A percentile compares a stretch with the other conserved stretches of the same genome.
These are phyloP conservation scores for Tachysurus vachellii DNA, from an alignment of 2,113 vertebrate species.

Conservation along the genomic window DNA sequence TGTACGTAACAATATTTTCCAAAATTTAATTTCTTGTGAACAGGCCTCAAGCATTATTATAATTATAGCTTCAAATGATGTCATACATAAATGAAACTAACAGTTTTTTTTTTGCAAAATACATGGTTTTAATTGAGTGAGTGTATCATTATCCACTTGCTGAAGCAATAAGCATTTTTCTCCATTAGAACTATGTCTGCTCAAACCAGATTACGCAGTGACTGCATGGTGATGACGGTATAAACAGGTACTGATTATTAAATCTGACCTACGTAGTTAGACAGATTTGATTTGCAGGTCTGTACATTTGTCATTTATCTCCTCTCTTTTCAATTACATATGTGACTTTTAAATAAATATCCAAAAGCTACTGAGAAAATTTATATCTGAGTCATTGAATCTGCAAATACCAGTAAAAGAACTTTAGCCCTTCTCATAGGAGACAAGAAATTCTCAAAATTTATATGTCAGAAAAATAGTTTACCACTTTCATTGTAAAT, in stretches of 20 bases:
- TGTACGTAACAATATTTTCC: slow-evolving; percentile 18
- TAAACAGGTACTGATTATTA: slow-evolving; percentile 39
- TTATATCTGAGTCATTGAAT: slow-evolving; percentile 10
- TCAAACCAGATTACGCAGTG: neutral
- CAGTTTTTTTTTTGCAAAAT: neutral
- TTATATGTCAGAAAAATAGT: neutral
- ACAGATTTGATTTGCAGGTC: slow-evolving; percentile 46
- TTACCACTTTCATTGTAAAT: neutral
- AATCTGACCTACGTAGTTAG: slow-evolving; percentile 55
- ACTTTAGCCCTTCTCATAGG: neutral
- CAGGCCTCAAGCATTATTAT: slow-evolving; percentile 33
- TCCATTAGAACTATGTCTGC: slow-evolving; percentile 13
- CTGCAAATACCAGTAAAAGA: neutral
- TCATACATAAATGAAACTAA: slow-evolving; percentile 6
- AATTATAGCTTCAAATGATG: slow-evolving; percentile 9
- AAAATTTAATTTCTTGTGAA: slow-evolving; percentile 23
- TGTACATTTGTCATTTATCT: slow-evolving; percentile 40
- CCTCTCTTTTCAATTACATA: neutral
- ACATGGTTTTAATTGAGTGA: neutral
- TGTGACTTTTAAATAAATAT: slow-evolving; percentile 4
- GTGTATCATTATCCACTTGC: neutral
- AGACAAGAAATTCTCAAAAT: neutral
- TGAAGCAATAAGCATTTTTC: neutral
- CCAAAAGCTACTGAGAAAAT: slow-evolving; percentile 14
- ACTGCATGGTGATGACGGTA: slow-evolving; percentile 11